A percentile compares a stretch with the other conserved stretches of the same genome.
Conservation (phyloP, 2,888 invertebrate species). For the Euclidia mi region DNA sequence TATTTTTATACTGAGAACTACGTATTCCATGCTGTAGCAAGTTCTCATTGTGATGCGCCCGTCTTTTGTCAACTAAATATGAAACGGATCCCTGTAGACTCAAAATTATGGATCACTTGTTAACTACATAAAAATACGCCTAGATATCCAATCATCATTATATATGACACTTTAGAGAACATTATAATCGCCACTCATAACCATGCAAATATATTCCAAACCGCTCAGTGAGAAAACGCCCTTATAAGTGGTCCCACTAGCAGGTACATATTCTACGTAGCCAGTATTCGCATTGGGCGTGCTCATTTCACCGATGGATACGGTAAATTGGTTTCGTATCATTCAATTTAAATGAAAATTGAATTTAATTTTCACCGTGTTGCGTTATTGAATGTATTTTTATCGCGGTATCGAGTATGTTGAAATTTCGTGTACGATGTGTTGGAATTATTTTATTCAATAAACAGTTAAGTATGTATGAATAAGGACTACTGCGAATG, state of each 20-base stretch:
- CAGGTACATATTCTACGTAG: constrained; percentile 4
- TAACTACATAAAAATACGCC: too few relatives aligned
- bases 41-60: too few relatives aligned
- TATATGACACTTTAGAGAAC: too few relatives aligned
- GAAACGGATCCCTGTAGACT: too few relatives aligned
- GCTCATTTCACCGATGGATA: constrained; percentile 49
- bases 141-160: too few relatives aligned
- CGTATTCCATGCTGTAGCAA: too few relatives aligned
- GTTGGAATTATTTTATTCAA: neutral
- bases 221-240: neutral
- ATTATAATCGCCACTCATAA: neutral
- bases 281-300: constrained; percentile 25
- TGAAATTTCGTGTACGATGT: neutral
- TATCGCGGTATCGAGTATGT: neutral
- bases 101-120: too few relatives aligned
- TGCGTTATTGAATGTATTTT: constrained; percentile 15
- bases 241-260: neutral
- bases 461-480: neutral
- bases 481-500: too few relatives aligned
- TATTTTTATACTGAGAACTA: too few relatives aligned
- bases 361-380: constrained; percentile 36
- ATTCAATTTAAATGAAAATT: constrained; percentile 48
- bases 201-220: too few relatives aligned
- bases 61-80: too few relatives aligned
- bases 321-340: constrained; percentile 53